Evolutionary conservation across 2,797 vertebrate genomes (phyloP).

Genomic region (Arrhamphus sclerolepis): DNA sequence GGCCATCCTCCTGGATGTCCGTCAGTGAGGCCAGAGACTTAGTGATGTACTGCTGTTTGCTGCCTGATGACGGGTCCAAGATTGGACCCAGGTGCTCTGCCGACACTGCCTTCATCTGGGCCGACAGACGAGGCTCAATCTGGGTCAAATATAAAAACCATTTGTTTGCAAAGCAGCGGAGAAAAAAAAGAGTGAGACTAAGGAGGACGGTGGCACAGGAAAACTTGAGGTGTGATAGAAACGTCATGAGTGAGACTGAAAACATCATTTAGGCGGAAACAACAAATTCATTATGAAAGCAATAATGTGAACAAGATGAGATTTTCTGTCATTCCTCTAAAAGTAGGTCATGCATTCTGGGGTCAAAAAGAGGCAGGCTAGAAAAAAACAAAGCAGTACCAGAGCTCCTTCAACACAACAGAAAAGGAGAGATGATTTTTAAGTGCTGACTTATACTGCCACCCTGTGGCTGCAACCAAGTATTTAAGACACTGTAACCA

Average conservation of each 20-base stretch:
- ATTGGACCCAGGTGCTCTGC: constrained; percentile 92
- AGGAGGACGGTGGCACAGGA: background rate
- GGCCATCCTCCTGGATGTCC: constrained; percentile 91
- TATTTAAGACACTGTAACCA: constrained; percentile 11
- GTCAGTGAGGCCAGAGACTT: constrained; percentile 95
- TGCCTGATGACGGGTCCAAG: constrained; percentile 83
- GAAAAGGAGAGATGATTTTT: background rate
- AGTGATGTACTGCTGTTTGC: constrained; percentile 87
- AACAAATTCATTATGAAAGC: constrained; percentile 15
- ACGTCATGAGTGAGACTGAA: constrained; percentile 1
- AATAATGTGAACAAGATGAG: background rate
- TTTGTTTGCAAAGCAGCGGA: constrained; percentile 6
- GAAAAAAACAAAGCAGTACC: background rate
- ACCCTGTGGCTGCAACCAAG: constrained; percentile 52
- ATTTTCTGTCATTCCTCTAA: background rate
- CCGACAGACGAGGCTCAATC: constrained; percentile 92
- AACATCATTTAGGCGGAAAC: constrained; percentile 16
- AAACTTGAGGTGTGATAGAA: too few species aligned
- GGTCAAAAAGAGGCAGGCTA: background rate
- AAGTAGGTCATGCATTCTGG: constrained; percentile 5
- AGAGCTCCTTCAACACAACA: constrained; percentile 1
- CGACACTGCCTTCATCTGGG: constrained; percentile 94
- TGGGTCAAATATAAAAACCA: constrained; percentile 52
- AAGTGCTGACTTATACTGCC: constrained; percentile 61
- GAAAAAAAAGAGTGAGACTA: background rate